Base-by-base conservation (phyloP, 2,113 vertebrate genomes). In the Hymenochirus boettgeri region DNA sequence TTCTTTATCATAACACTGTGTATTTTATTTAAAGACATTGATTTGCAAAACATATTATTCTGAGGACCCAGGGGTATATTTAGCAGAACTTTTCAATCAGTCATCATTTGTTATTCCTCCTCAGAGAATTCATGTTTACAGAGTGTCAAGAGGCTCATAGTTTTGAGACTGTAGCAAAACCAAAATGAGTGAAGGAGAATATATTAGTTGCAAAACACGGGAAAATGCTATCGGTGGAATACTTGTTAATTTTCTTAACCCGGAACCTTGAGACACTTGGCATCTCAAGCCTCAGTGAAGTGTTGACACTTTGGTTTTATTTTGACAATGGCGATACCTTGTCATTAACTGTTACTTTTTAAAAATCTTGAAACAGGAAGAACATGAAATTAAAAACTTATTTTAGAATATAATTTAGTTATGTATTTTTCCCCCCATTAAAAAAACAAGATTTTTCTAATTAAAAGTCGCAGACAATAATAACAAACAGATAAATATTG, bases 231-330 rank as follows among this genome's bases (percentile, higher is more conserved):
- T 71, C 79, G 75, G 79, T 79, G 69, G 82, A 88, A 75, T 47
- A 61, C 65, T 78, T 72, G 73, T 73, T 86, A 76, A 86, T 87
- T 83, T 86, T 86, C 76, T 83, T 70, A 83, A 87, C 84, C 86
- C 87, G 86, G 79, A 83, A 85, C 75, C 80, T 74, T 81, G 83
- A 82, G 84, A 85, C 80, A 81, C 65, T 48, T 73, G 82, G 83
- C 76, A 75, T 79, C 88, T 81, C 85, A 84, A 77, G 76, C 74
- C 82, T 79, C 85, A 90, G 75, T 88, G 82, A 86, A 86, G 84
- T 89, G 85, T n/a, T 91, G 83, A 89, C 86, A 81, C 80, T 87
- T 85, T 82, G n/a, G 83, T 87, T 82, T 83, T 76, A 87, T 85
- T 85, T 78, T 86, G 87, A 87, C 83, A 88, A 83, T 80, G 75